Conservation (phyloP, 2,888 invertebrate species). For the Drosophila mettleri region DNA sequence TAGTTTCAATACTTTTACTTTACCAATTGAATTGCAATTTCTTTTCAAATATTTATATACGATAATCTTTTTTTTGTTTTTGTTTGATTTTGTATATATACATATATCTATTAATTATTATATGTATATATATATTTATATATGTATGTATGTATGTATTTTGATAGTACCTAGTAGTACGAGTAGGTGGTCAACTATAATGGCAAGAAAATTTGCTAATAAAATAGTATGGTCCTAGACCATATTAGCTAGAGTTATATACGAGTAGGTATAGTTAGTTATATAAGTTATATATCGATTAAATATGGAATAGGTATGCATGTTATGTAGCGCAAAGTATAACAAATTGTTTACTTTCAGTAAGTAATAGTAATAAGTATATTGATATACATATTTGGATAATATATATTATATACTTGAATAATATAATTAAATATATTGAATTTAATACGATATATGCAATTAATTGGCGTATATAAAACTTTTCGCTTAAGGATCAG, state of each 20-base stretch:
- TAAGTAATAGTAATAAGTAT: conserved; percentile 38
- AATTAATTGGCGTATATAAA: conserved; percentile 78
- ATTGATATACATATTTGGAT: conserved; percentile 53
- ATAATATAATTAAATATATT: conserved; percentile 44
- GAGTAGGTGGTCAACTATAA: conserved; percentile 72
- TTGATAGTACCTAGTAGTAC: conserved; percentile 51
- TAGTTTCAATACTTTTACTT: conserved; percentile 64
- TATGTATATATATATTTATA: conserved; percentile 6
- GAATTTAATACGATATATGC: conserved; percentile 77
- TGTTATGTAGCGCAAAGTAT: conserved; percentile 82
- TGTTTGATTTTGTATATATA: conserved; percentile 17
- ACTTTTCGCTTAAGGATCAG: conserved; percentile 74
- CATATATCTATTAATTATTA: not conserved
- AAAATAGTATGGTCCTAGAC: conserved; percentile 71
- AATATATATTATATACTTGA: conserved; percentile 51
- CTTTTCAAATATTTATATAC: conserved; percentile 12
- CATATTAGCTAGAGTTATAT: conserved; percentile 72
- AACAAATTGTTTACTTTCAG: conserved; percentile 81
- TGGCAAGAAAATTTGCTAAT: conserved; percentile 71
- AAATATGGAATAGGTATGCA: conserved; percentile 80
- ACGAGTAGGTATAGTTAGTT: conserved; percentile 67
- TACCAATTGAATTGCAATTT: conserved; percentile 61
- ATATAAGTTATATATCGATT: conserved; percentile 72
- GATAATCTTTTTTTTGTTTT: conserved; percentile 5
- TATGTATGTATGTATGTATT: conserved; percentile 10